phyloP scores from a whole-genome alignment of 1,140 invertebrate species.

The Caenorhabditis latens region DNA sequence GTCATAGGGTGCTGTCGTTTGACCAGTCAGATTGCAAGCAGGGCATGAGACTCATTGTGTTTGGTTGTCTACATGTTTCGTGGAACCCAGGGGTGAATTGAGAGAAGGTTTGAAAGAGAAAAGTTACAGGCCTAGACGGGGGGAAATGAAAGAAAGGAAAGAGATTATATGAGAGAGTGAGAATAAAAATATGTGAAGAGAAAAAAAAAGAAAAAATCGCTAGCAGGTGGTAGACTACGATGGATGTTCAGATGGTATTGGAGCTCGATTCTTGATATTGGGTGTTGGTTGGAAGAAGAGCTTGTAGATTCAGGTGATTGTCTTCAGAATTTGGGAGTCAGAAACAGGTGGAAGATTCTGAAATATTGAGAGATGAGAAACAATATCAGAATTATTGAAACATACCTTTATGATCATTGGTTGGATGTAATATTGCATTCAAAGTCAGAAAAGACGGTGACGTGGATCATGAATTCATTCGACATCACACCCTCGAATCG shows the following conservation, averaged over 20 bases:
- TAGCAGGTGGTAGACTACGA: slow-evolving; percentile 21
- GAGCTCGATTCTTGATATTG: too few relatives aligned
- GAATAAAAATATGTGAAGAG: slow-evolving; percentile 27
- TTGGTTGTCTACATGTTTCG: slow-evolving; percentile 52
- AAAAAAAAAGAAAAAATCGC: slow-evolving; percentile 27
- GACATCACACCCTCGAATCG: neutral
- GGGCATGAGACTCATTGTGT: slow-evolving; percentile 55
- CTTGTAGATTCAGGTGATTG: neutral
- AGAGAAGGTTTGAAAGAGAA: neutral
- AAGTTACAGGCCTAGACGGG: slow-evolving; percentile 20
- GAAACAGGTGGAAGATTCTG: neutral
- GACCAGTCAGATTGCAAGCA: slow-evolving; percentile 54
- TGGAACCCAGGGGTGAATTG: slow-evolving; percentile 39
- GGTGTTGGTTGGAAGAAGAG: neutral
- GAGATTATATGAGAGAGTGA: neutral
- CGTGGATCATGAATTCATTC: neutral
- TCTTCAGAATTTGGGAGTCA: neutral
- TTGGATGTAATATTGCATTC: neutral
- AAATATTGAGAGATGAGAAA: neutral
- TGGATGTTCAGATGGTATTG: neutral
- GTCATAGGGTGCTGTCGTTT: slow-evolving; percentile 39
- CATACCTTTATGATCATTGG: neutral
- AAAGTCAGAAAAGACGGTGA: too few relatives aligned
- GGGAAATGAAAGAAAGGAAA: neutral
- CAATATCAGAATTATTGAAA: neutral